Evolutionary conservation across 2,888 invertebrate species (phyloP).

Genomic region (Phortica magna): DNA sequence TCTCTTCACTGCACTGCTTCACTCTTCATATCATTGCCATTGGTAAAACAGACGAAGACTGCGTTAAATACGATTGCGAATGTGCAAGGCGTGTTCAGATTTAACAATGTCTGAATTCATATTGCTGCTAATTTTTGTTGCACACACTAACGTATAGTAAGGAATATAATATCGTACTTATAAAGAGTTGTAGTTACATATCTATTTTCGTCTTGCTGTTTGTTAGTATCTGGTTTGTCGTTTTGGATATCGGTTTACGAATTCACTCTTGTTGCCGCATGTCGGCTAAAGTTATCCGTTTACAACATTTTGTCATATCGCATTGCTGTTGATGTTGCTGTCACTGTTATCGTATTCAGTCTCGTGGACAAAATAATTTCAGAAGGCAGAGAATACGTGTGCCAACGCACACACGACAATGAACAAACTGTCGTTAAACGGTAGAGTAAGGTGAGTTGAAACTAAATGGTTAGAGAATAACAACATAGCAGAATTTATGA

Average conservation of each 20-base stretch:
- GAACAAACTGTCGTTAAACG: not conserved
- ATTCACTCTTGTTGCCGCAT: not conserved
- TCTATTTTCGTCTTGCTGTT: not conserved
- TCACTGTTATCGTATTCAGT: not conserved
- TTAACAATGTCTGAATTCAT: constrained; percentile 57
- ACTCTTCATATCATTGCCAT: not conserved
- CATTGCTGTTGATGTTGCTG: too few relatives aligned
- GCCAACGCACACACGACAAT: not conserved
- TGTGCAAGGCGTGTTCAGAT: constrained; percentile 68
- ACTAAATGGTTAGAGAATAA: too few relatives aligned
- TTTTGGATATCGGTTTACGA: constrained; percentile 9
- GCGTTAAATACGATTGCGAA: constrained; percentile 50
- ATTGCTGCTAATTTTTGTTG: constrained; percentile 22
- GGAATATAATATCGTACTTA: not conserved
- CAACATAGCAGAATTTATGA: too few relatives aligned
- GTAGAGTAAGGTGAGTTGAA: too few relatives aligned
- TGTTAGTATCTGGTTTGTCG: not conserved
- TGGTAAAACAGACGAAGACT: not conserved
- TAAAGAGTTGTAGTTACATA: not conserved
- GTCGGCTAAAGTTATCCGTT: not conserved
- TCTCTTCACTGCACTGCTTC: not conserved
- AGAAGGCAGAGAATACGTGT: not conserved
- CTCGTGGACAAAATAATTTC: too few relatives aligned
- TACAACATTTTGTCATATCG: constrained; percentile 15
- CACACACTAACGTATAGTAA: not conserved